Conservation (phyloP, 53 echinoderm and acorn worm genomes). For the Arbacia lixula region DNA sequence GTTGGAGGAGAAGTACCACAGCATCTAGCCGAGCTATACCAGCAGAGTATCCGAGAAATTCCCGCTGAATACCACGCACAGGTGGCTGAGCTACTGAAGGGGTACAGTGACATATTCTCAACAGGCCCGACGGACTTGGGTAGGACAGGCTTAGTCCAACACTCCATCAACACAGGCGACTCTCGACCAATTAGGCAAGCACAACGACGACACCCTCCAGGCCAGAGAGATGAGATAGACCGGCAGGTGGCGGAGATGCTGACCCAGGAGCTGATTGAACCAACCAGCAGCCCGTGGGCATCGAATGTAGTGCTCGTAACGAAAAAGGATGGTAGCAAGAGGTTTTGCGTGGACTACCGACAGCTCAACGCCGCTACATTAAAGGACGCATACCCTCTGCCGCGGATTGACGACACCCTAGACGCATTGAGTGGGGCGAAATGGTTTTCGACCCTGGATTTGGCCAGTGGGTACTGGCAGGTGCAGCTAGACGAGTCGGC, state of each 20-base stretch:
- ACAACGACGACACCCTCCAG: conserved; percentile 47
- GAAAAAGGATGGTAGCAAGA: conserved; percentile 46
- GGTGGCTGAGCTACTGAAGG: conserved; percentile 1
- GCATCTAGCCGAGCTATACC: neutral
- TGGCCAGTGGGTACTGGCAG: conserved; percentile 60
- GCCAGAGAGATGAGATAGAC: conserved; percentile 51
- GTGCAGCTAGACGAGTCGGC: conserved; percentile 39
- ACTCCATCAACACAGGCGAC: conserved; percentile 61
- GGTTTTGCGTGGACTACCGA: conserved; percentile 60
- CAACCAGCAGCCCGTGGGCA: conserved; percentile 63
- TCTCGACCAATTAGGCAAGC: conserved; percentile 54
- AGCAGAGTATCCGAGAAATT: neutral
- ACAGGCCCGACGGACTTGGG: conserved; percentile 50
- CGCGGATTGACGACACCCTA: conserved; percentile 37
- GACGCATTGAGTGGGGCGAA: conserved; percentile 42
- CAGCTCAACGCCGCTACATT: conserved; percentile 36
- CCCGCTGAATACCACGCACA: neutral
- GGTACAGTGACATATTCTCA: conserved; percentile 60
- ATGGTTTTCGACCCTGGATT: conserved; percentile 52
- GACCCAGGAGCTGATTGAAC: conserved; percentile 42
- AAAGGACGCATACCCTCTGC: conserved; percentile 56
- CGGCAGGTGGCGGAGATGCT: conserved; percentile 47
- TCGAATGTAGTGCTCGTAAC: conserved; percentile 40
- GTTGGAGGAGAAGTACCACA: neutral
- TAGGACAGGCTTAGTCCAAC: conserved; percentile 64